Percentiles rank a stretch among this genome's conserved stretches.
Evolutionary conservation across 2,797 vertebrate genomes (phyloP).

Genomic region (Monodelphis domestica): DNA sequence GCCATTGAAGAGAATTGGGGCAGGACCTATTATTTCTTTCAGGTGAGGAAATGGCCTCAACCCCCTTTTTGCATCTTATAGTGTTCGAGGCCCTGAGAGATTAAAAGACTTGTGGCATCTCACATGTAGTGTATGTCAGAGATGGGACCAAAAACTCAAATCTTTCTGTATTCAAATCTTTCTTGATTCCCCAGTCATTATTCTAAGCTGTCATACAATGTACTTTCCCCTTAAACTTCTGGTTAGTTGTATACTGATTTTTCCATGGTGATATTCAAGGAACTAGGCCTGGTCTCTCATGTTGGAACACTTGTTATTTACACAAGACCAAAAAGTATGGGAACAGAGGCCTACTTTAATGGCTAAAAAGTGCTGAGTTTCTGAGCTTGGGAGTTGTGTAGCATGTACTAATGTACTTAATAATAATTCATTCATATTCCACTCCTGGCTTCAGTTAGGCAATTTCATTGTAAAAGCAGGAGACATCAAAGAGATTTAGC

Average conservation of each 20-base stretch:
- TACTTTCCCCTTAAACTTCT: not conserved
- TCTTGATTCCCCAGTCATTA: not conserved
- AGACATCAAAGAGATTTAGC: not conserved
- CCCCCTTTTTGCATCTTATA: not conserved
- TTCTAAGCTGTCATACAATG: not conserved
- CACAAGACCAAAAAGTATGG: not conserved
- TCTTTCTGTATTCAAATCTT: not conserved
- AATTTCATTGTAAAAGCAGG: not conserved
- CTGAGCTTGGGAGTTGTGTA: not conserved
- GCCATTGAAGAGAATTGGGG: not conserved
- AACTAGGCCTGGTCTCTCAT: conserved; percentile 3
- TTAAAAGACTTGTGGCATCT: not conserved
- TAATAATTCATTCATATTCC: not conserved
- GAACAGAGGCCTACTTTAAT: conserved; percentile 33
- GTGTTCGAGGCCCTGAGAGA: not conserved
- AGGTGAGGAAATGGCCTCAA: not conserved
- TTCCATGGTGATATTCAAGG: conserved; percentile 27
- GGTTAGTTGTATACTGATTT: conserved; percentile 40
- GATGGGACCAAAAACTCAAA: not conserved
- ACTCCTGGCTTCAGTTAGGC: not conserved
- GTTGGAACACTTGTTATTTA: conserved; percentile 37
- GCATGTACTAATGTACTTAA: not conserved
- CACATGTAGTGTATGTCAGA: not conserved
- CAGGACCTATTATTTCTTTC: not conserved
- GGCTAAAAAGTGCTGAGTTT: not conserved